Evolutionary conservation across 2,113 vertebrate genomes (phyloP), one percentile per base, ranked within the genome.

Genomic region (Catharus bicknelli): DNA sequence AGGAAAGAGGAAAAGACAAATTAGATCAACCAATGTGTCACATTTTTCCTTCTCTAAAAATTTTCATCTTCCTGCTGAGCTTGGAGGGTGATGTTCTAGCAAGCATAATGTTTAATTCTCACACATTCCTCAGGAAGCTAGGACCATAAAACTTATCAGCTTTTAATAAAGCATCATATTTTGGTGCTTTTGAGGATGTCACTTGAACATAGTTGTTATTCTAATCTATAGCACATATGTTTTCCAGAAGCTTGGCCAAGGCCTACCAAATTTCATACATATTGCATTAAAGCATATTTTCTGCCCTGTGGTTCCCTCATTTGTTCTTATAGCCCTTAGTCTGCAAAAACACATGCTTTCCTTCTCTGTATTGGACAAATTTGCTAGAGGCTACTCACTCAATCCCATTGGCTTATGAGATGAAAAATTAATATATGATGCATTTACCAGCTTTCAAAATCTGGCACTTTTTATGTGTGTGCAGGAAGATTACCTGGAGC

Each of bases 231-330:
- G n/a, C 26, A 82, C 34, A 77, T 36, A 18, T 48, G 42, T 54
- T 69, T 84, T 94, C 78, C 55, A 74, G 51, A 58, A 90, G 16
- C 48, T 79, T 76, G 54, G 26, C 47, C 62, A 79, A 61, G 62
- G 29, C 26, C 13, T 51, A 85, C 63, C 32, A 73, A 42, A 79
- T 82, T 85, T 90, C 77, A 79, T 85, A 40, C 84, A 64, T 89
- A 87, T 43, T 94, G 38, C 66, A 87, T 69, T 76, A 73, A 82
- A 90, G 45, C 32, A 62, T 72, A 85, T 92, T 94, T 94, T 90
- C 59, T 91, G 34, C 67, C 67, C 40, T 74, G 19, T 69, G 62
- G n/a, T 80, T 90, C 26, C n/a, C 20, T 94, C 67, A 63, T 87
- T 93, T 94, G 59, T 85, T 92, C 91, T 42, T 55, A 13, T 83